Evolutionary conservation across 2,797 vertebrate genomes (phyloP).

Genomic region (Ciconia nigra): DNA sequence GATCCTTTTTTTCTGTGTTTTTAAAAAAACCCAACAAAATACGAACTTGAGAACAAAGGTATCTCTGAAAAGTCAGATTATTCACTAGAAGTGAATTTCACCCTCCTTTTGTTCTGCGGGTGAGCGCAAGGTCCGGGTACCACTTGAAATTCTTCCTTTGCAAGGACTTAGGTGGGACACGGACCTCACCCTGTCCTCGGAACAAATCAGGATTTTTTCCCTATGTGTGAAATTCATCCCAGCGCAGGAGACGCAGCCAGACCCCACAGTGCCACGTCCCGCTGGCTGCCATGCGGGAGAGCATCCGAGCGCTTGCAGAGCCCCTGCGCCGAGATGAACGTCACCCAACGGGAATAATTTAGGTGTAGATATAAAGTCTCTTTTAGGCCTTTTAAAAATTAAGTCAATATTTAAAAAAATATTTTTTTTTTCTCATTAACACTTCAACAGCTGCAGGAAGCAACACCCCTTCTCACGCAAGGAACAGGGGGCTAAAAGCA

Average conservation of each 20-base stretch:
- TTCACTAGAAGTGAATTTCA: not conserved
- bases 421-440: not conserved
- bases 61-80: conserved; percentile 1
- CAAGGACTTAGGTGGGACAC: not conserved
- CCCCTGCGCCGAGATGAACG: rapidly evolving
- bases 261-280: not conserved
- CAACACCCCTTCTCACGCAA: not conserved
- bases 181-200: not conserved
- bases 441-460: conserved; percentile 15
- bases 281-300: not conserved
- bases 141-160: not conserved
- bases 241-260: not conserved
- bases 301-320: rapidly evolving
- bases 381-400: conserved; percentile 29
- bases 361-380: not conserved
- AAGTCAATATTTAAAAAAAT: conserved; percentile 52
- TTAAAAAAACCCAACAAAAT: not conserved
- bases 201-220: not conserved
- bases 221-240: rapidly evolving
- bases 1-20: not conserved
- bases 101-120: not conserved
- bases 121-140: not conserved
- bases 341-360: not conserved
- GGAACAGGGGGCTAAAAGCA: not conserved
- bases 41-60: not conserved